A percentile compares a stretch with the other conserved stretches of the same genome.
Evolutionary conservation across 2,113 vertebrate genomes (phyloP).

Genomic region (Elephantulus edwardii): DNA sequence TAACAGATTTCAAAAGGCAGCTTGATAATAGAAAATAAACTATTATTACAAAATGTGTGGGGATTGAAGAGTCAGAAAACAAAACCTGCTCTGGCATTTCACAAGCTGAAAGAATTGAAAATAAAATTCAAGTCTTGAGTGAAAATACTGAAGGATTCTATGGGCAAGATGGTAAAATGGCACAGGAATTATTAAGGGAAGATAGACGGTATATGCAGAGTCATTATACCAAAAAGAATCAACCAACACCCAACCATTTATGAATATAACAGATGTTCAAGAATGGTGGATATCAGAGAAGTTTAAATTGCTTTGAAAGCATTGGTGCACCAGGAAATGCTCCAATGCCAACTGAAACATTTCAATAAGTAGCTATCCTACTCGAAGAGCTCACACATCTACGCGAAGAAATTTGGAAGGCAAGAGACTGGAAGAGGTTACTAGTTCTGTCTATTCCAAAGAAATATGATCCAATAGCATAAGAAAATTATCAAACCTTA

Average conservation of each 20-base stretch:
- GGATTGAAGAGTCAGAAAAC: neutral
- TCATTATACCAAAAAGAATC: neutral
- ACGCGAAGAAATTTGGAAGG: neutral
- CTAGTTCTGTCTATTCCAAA: neutral
- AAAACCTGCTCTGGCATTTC: neutral
- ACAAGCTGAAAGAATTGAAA: neutral
- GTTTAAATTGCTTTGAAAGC: neutral
- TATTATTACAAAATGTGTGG: neutral
- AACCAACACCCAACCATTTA: neutral
- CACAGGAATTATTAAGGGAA: neutral
- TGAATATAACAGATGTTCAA: too few relatives aligned
- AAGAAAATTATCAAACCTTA: neutral
- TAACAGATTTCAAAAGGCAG: neutral
- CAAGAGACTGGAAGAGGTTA: neutral
- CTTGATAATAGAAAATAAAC: neutral
- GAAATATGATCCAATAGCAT: neutral
- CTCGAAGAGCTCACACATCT: neutral
- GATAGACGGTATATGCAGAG: neutral
- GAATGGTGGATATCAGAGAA: neutral
- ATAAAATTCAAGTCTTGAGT: neutral
- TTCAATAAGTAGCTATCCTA: neutral
- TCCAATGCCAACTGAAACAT: neutral
- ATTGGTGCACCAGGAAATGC: neutral
- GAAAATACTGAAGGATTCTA: neutral
- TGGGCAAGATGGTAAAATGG: neutral